These are phyloP conservation scores for Aphyosemion australe DNA, from an alignment of 2,113 vertebrate species.

Conservation along the genomic window DNA sequence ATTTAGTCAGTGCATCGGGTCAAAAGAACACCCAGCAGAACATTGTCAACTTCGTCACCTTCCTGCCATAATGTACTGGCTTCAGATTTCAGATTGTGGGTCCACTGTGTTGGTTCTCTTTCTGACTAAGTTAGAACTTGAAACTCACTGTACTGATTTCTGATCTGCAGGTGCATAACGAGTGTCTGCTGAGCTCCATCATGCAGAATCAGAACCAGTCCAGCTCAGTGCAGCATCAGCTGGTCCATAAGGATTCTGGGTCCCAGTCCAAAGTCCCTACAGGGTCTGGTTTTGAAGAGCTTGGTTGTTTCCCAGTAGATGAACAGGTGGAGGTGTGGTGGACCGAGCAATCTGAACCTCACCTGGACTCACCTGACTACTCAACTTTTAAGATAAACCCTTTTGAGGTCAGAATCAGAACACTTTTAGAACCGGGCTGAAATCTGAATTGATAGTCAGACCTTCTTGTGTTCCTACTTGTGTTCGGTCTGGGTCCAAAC, in stretches of 20 bases:
- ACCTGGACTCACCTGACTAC: slow-evolving; percentile 22
- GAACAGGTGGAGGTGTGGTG: slow-evolving; percentile 70
- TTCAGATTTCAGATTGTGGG: too few relatives aligned
- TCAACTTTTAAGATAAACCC: slow-evolving; percentile 3
- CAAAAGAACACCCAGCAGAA: too few relatives aligned
- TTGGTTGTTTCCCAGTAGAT: slow-evolving; percentile 75
- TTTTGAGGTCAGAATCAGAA: slow-evolving; percentile 36
- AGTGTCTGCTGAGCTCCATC: slow-evolving; percentile 80
- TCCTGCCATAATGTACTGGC: too few relatives aligned
- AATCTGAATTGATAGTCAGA: too few relatives aligned
- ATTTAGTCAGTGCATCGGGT: slow-evolving; percentile 42
- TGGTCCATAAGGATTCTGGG: neutral
- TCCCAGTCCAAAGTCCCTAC: neutral
- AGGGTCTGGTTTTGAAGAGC: slow-evolving; percentile 70
- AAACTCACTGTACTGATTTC: neutral
- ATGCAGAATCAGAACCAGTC: neutral
- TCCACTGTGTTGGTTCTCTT: too few relatives aligned
- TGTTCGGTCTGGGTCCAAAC: too few relatives aligned
- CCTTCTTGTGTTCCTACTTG: too few relatives aligned
- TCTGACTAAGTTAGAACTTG: too few relatives aligned
- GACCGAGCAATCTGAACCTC: neutral
- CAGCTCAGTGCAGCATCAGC: slow-evolving; percentile 53
- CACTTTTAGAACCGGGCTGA: neutral
- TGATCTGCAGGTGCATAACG: slow-evolving; percentile 62
- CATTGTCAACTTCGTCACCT: too few relatives aligned